Evolutionary conservation across 92 coral and sea anemone genomes (phyloP).

Genomic region (Actinernus sp.): DNA sequence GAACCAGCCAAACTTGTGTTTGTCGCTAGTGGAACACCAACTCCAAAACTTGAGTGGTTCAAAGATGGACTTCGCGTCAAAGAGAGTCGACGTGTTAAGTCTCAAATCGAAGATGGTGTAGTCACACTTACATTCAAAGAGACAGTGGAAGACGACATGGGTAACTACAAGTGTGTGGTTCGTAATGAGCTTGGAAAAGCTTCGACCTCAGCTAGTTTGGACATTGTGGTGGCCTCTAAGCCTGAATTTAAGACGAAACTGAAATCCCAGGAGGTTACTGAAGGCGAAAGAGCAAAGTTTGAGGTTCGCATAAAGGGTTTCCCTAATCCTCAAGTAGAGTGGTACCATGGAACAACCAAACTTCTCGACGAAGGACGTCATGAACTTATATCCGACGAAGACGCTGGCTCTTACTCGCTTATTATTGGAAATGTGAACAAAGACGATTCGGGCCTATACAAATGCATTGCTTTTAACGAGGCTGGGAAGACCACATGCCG

Average conservation of each 20-base stretch:
- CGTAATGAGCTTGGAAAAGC: constrained; percentile 78
- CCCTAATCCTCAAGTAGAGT: constrained; percentile 77
- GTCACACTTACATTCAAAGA: constrained; percentile 71
- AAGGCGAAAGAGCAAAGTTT: constrained; percentile 60
- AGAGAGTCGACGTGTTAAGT: constrained; percentile 69
- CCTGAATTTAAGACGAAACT: constrained; percentile 94
- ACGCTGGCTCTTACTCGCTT: constrained; percentile 61
- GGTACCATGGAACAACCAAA: constrained; percentile 82
- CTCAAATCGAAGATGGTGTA: constrained; percentile 62
- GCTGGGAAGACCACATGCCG: constrained; percentile 91
- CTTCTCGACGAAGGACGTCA: constrained; percentile 81
- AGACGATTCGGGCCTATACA: constrained; percentile 86
- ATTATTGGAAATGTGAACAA: constrained; percentile 61
- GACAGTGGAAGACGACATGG: constrained; percentile 72
- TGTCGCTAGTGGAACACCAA: constrained; percentile 77
- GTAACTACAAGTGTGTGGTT: constrained; percentile 89
- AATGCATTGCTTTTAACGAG: constrained; percentile 89
- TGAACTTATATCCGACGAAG: constrained; percentile 65
- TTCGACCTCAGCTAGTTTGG: constrained; percentile 66
- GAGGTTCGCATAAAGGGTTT: constrained; percentile 60
- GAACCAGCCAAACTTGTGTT: constrained; percentile 76
- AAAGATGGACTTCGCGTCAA: constrained; percentile 78
- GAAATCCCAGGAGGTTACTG: constrained; percentile 44
- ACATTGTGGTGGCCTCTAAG: constrained; percentile 59
- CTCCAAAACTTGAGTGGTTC: constrained; percentile 91